phyloP scores from a whole-genome alignment of 2,888 invertebrate genomes.

The Zaprionus lineosus region DNA sequence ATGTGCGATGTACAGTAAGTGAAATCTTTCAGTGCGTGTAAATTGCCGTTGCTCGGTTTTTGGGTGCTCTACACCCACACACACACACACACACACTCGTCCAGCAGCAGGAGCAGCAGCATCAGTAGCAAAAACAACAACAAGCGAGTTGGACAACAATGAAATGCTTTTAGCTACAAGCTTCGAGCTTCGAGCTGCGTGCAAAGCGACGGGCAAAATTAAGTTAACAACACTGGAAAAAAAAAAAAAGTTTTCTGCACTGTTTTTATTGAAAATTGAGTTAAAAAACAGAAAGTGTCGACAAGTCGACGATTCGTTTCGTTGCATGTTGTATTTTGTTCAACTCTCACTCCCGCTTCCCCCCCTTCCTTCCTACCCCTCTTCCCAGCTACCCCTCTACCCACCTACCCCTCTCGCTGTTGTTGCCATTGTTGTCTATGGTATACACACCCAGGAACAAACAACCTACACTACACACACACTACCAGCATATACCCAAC shows the following conservation, averaged over 20 bases:
- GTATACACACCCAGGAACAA: no score
- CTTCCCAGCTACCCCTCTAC: no score
- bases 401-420: no score
- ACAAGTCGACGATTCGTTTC: conserved; percentile 54
- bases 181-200: conserved; percentile 30
- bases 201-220: conserved; percentile 61
- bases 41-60: conserved; percentile 68
- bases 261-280: conserved; percentile 78
- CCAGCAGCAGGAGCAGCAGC: conserved; percentile 29
- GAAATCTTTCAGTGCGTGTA: conserved; percentile 74
- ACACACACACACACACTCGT: conserved; percentile 53
- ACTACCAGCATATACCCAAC: conserved; percentile 9
- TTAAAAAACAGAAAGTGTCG: conserved; percentile 76
- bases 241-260: conserved; percentile 60
- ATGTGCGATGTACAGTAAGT: conserved; percentile 46
- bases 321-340: conserved; percentile 53
- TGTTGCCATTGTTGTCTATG: conserved; percentile 23
- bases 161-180: conserved; percentile 73
- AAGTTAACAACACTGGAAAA: conserved; percentile 69
- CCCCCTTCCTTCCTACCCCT: no score
- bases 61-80: conserved; percentile 49
- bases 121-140: conserved; percentile 25
- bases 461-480: no score
- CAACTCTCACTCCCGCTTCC: no score
- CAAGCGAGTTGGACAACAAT: conserved; percentile 70